These are phyloP conservation scores for Orientallactaga bullata DNA, from an alignment of 2,113 vertebrate species.

Conservation along the genomic window DNA sequence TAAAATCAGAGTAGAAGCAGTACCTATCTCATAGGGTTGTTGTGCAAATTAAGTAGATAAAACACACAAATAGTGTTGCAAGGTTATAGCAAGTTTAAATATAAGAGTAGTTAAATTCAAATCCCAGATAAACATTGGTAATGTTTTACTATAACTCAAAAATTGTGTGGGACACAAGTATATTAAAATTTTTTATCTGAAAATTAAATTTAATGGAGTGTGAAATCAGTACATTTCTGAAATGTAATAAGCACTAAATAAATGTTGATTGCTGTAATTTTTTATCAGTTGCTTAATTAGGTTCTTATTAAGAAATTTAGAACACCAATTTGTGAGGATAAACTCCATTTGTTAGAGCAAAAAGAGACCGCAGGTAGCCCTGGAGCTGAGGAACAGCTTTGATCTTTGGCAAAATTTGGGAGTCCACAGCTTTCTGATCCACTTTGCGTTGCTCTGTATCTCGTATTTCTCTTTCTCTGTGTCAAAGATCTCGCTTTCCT, in stretches of 20 bases:
- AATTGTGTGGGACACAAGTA: background rate
- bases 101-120: background rate
- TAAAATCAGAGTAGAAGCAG: background rate
- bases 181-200: conserved; percentile 43
- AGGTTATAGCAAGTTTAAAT: background rate
- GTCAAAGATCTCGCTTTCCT: too few relatives aligned
- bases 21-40: background rate
- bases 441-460: too few relatives aligned
- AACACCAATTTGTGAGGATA: too few relatives aligned
- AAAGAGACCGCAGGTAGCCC: too few relatives aligned
- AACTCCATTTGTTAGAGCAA: too few relatives aligned
- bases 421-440: too few relatives aligned
- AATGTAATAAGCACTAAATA: background rate
- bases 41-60: conserved; percentile 41
- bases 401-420: too few relatives aligned
- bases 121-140: background rate
- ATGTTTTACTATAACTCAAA: conserved; percentile 7
- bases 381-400: too few relatives aligned
- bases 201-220: conserved; percentile 5
- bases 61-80: background rate
- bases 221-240: background rate
- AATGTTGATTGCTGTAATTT: conserved; percentile 2
- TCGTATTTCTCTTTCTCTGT: too few relatives aligned
- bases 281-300: too few relatives aligned
- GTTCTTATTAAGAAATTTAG: too few relatives aligned